These are phyloP conservation scores for Drosophila kepulauana DNA, from an alignment of 1,140 invertebrate species.

Conservation along the genomic window DNA sequence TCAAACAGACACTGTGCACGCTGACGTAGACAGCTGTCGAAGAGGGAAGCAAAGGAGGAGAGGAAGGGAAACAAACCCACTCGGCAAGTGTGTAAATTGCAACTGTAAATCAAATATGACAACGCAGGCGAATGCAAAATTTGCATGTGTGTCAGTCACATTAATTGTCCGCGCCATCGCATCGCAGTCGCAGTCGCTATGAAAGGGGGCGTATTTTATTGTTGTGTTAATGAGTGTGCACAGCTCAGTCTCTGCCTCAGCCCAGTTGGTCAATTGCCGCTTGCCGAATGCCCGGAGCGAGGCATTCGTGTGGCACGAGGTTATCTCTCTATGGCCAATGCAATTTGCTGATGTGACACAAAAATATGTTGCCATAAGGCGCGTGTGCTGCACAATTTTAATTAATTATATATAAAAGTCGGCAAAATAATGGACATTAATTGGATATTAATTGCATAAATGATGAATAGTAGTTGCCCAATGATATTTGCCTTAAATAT, in stretches of 20 bases:
- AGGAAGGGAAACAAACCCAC: background rate
- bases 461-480: constrained; percentile 44
- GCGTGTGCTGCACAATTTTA: constrained; percentile 45
- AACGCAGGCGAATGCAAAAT: constrained; percentile 76
- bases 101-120: constrained; percentile 85
- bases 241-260: constrained; percentile 14
- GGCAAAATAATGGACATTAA: constrained; percentile 66
- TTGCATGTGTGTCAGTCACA: constrained; percentile 83
- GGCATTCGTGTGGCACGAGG: constrained; percentile 15
- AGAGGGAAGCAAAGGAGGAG: background rate
- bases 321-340: constrained; percentile 30
- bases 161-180: constrained; percentile 70
- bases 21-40: constrained; percentile 79
- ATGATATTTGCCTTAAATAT: background rate
- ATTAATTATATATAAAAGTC: constrained; percentile 71
- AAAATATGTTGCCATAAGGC: constrained; percentile 72
- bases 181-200: too few relatives aligned
- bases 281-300: background rate
- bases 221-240: constrained; percentile 82
- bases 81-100: constrained; percentile 80
- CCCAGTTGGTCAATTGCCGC: background rate
- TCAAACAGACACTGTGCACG: constrained; percentile 79
- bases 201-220: constrained; percentile 65
- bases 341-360: constrained; percentile 79
- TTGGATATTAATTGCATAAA: constrained; percentile 72